phyloP scores from a whole-genome alignment of 2,888 invertebrate genomes.

The Erebia epiphron region DNA sequence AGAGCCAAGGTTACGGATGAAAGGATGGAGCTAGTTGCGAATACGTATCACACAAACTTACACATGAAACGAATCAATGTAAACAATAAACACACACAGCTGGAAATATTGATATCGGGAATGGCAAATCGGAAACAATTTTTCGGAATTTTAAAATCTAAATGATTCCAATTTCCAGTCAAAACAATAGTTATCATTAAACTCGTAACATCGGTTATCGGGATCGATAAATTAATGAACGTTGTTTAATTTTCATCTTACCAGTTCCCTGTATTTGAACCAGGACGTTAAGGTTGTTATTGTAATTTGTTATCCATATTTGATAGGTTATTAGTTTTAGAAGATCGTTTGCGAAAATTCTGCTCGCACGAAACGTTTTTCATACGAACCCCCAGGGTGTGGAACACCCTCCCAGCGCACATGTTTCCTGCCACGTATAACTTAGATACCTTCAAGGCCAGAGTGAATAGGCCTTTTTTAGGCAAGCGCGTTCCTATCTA shows the following conservation, averaged over 20 bases:
- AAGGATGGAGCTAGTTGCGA: background rate
- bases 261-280: background rate
- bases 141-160: background rate
- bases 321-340: background rate
- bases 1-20: conserved; percentile 11
- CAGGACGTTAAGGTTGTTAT: background rate
- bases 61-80: background rate
- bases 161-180: background rate
- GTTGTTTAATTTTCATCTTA: background rate
- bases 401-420: no score
- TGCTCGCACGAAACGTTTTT: no score
- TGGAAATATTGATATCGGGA: conserved; percentile 14
- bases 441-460: no score
- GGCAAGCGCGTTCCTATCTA: no score
- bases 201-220: background rate
- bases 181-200: background rate
- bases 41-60: conserved; percentile 9
- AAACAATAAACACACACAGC: conserved; percentile 5
- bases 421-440: no score
- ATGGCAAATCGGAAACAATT: background rate
- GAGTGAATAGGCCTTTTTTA: no score
- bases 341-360: no score
- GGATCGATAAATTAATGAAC: background rate
- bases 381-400: no score
- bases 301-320: background rate